These are phyloP conservation scores for Pachyseris speciosa DNA, from an alignment of 64 coral and sea anemone genomes.

Conservation along the genomic window DNA sequence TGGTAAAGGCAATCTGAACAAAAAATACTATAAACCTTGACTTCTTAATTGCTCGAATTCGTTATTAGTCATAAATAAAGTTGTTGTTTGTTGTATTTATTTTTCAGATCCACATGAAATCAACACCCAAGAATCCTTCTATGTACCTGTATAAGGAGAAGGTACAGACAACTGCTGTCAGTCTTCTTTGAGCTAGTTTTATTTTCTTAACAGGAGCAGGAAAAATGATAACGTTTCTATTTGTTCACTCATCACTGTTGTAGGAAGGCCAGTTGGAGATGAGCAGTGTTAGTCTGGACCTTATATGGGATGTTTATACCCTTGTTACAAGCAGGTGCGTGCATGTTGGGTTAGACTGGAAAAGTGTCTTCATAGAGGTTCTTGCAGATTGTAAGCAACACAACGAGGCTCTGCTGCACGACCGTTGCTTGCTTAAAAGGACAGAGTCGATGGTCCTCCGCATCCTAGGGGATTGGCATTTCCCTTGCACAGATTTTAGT, in stretches of 20 bases:
- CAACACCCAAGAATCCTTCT: conserved; percentile 20
- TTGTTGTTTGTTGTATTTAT: not conserved
- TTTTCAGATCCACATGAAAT: conserved; percentile 31
- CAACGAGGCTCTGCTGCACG: no score
- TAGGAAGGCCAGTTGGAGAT: conserved; percentile 95
- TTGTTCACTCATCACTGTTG: not conserved
- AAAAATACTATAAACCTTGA: no score
- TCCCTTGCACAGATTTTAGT: no score
- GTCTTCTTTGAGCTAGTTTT: not conserved
- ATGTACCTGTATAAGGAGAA: conserved; percentile 7
- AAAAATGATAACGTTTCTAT: not conserved
- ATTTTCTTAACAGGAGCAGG: not conserved
- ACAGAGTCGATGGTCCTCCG: no score
- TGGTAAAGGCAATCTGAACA: no score
- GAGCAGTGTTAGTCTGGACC: conserved; percentile 84
- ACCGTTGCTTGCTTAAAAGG: no score
- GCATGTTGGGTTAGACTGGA: no score
- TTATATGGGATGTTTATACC: conserved; percentile 93
- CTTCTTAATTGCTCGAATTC: not conserved
- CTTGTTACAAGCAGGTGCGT: conserved; percentile 80
- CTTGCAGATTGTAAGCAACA: no score
- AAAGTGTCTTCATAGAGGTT: no score
- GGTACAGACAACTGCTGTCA: not conserved
- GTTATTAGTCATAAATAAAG: not conserved
- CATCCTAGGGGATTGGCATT: no score